A percentile compares a stretch with the other conserved stretches of the same genome.
These are phyloP conservation scores for Acrossocheilus wenchowensis DNA, from an alignment of 2,797 vertebrate genomes.

Conservation along the genomic window DNA sequence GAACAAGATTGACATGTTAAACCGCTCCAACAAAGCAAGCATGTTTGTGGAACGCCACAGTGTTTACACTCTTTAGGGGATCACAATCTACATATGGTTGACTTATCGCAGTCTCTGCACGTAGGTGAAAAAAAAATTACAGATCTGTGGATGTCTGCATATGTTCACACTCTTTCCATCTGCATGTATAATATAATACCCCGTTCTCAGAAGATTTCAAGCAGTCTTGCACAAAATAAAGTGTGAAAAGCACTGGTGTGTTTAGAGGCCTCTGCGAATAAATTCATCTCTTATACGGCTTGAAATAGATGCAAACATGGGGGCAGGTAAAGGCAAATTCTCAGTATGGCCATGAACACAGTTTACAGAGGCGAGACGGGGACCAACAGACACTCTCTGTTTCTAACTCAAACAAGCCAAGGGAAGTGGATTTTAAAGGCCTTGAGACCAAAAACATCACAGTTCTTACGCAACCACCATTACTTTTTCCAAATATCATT, in stretches of 20 bases:
- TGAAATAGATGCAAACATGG: slow-evolving; percentile 40
- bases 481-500: slow-evolving; percentile 77
- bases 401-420: slow-evolving; percentile 58
- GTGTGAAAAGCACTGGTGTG: background rate
- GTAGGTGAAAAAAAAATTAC: background rate
- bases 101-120: background rate
- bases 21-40: background rate
- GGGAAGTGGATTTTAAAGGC: slow-evolving; percentile 61
- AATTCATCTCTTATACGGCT: background rate
- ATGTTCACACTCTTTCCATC: background rate
- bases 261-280: slow-evolving; percentile 9
- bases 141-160: background rate
- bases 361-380: slow-evolving; percentile 65
- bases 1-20: background rate
- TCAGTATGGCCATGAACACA: slow-evolving; percentile 51
- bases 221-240: background rate
- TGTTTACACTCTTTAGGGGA: background rate
- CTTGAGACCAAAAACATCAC: slow-evolving; percentile 71
- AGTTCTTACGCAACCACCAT: slow-evolving; percentile 73
- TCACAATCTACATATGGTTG: background rate
- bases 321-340: slow-evolving; percentile 61
- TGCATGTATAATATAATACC: background rate
- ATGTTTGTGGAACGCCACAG: background rate
- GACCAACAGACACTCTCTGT: slow-evolving; percentile 53
- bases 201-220: background rate